A percentile compares a stretch with the other conserved stretches of the same genome.
These are phyloP conservation scores for Aplysia californica DNA, from an alignment of 1,140 invertebrate species.

Conservation along the genomic window DNA sequence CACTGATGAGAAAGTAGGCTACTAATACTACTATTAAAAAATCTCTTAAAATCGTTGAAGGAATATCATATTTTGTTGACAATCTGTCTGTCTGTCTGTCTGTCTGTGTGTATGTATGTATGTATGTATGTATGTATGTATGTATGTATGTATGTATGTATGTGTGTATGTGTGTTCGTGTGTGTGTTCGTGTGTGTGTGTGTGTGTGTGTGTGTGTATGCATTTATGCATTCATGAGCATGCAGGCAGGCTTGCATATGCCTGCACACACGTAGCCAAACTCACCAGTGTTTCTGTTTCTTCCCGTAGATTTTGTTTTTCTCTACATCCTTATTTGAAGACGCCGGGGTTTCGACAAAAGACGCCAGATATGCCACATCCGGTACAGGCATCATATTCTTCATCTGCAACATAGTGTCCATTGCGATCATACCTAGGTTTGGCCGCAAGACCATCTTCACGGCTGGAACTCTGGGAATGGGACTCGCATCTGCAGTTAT, in stretches of 20 bases:
- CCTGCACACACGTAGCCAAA: background rate
- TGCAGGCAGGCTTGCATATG: background rate
- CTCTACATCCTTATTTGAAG: background rate
- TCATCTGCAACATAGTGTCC: background rate
- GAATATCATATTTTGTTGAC: background rate
- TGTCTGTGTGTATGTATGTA: no score
- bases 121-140: background rate
- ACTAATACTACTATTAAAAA: no score
- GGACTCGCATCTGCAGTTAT: background rate
- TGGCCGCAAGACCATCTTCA: conserved; percentile 1
- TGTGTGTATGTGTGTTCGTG: no score
- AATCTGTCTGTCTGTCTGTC: background rate
- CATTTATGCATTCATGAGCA: background rate
- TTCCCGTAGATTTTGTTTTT: conserved; percentile 1
- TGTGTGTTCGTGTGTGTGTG: no score
- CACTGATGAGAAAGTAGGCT: no score
- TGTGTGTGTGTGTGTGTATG: background rate
- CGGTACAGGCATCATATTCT: background rate
- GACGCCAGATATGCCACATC: conserved; percentile 4
- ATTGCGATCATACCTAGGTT: background rate
- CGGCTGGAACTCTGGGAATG: background rate
- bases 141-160: conserved; percentile 2
- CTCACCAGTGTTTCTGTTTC: background rate
- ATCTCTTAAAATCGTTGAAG: no score
- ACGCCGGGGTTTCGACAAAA: background rate